Base-by-base conservation (phyloP, 2,797 vertebrate genomes). In the Huso huso region DNA sequence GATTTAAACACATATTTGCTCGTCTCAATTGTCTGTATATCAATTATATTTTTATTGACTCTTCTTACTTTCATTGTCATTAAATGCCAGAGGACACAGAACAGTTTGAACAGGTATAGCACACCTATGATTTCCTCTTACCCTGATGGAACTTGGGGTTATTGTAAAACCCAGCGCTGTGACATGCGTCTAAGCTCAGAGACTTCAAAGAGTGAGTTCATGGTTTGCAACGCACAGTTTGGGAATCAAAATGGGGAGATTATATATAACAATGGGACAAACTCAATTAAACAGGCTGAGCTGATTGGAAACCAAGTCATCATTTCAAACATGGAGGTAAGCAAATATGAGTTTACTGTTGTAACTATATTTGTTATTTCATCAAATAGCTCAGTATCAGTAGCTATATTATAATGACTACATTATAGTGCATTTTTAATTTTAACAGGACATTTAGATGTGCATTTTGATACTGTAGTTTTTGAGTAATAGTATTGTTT, bases 111-210 rank as follows among this genome's bases (percentile, higher is more conserved):
- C 72, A 78, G 77, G 63, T 85, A 84, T 76, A 74, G 81, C 8
- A 67, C 83, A 63, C 82, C 82, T 58, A 79, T 84, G 75, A 83
- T 84, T 76, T 82, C 79, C 69, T 79, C 81, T 61, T 76, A 83
- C 61, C 81, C 83, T 73, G 82, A 83, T 57, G 83, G 82, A 68
- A 84, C 77, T 77, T 83, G 81, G 81, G 82, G 81, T 78, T 83
- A 83, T 78, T 83, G 81, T 63, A 82, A 83, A 78, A 77, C 82
- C 62, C 84, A 87, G 72, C 83, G 86, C 75, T 87, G 86, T 71
- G 83, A 86, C 72, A 79, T 86, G 67, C 86, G 84, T 74, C 85
- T 87, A 74, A 85, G 75, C 68, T 85, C 84, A 13, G 86, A 86
- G 71, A 86, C 83, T 0, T 70, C 85, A 8, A 86, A 83, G 74